Evolutionary conservation across 2,113 vertebrate genomes (phyloP).

Genomic region (Phylloscopus trochilus): DNA sequence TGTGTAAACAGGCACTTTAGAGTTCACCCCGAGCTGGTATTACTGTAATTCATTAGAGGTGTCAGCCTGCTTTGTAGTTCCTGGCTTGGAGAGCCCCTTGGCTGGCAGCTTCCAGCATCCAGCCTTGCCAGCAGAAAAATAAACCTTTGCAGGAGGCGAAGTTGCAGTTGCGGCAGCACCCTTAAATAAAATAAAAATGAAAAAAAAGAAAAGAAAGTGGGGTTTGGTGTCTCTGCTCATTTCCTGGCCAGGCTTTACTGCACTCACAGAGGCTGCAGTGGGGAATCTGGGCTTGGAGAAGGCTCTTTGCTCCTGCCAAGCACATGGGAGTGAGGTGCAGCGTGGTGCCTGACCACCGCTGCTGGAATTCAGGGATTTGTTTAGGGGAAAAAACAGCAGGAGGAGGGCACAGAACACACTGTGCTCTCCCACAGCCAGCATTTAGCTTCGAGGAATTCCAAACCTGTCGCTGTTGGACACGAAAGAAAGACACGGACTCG

Average conservation of each 20-base stretch:
- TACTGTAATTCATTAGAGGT: constrained; percentile 61
- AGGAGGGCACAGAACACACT: accelerated
- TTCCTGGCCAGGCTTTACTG: not conserved
- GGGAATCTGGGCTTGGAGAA: not conserved
- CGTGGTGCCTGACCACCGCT: accelerated
- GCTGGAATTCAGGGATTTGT: accelerated
- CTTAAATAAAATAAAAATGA: not conserved
- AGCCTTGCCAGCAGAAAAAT: not conserved
- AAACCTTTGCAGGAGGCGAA: not conserved
- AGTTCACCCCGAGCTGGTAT: constrained; percentile 38
- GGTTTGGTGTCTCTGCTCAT: not conserved
- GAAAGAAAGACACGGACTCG: no score
- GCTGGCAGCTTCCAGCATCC: not conserved
- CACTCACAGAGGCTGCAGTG: not conserved
- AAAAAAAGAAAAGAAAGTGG: not conserved
- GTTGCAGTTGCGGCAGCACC: not conserved
- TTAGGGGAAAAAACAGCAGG: not conserved
- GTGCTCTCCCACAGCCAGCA: not conserved
- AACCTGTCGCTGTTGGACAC: no score
- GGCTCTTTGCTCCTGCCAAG: not conserved
- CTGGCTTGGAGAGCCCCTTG: not conserved
- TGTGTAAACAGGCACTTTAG: constrained; percentile 69
- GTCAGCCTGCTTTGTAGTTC: constrained; percentile 60
- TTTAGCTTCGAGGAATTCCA: not conserved
- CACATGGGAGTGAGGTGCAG: not conserved